Base-by-base conservation (phyloP, 1,140 invertebrate genomes). In the Lordiphosa mommai region DNA sequence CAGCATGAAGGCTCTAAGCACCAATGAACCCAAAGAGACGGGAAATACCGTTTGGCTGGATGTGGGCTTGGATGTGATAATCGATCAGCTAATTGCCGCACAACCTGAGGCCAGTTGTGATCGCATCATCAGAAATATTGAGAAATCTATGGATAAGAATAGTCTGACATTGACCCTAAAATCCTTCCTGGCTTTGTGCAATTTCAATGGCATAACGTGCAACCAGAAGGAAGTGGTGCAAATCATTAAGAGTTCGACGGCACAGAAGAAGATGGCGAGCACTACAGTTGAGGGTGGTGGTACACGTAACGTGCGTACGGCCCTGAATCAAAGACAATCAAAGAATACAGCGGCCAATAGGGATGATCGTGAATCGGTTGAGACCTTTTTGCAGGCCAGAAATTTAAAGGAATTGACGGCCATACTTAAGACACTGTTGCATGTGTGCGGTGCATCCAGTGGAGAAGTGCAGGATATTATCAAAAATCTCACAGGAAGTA, bases 41-140 rank as follows among this genome's bases (percentile, higher is more conserved):
- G 55, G 33, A 10, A 53, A 56, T 2, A 33, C 40, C 0, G 27
- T 72, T 7, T 37, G 67, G 33, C 50, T 82, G 6, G 55, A 76
- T 9, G 7, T 82, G 40, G 77, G 72, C 55, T 71, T 82, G 77
- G 77, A 82, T 14, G 51, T 84, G 16, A 67, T 82, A 0, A 84
- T 82, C 4, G 76, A 82, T 30, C 73, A 63, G 0, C 34, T 80
- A 16, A 71, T 80, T 12, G 76, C 76, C 2, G 63, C 53, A 3
- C 68, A 41, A 8, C 30, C 33, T 1, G 55, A 71, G n/a, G 51
- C 37, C 48, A 68, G 38, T 2, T 80, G 76, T 6, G 44, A 52
- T 4, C 59, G 55, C 33, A 57, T 80, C 14, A 67, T 80, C 13
- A 61, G 66, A 16, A 58, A 82, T 5, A 82, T 82, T n/a, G 68